These are phyloP conservation scores for Drosophila mimetica DNA, from an alignment of 2,888 invertebrate genomes.

Conservation along the genomic window DNA sequence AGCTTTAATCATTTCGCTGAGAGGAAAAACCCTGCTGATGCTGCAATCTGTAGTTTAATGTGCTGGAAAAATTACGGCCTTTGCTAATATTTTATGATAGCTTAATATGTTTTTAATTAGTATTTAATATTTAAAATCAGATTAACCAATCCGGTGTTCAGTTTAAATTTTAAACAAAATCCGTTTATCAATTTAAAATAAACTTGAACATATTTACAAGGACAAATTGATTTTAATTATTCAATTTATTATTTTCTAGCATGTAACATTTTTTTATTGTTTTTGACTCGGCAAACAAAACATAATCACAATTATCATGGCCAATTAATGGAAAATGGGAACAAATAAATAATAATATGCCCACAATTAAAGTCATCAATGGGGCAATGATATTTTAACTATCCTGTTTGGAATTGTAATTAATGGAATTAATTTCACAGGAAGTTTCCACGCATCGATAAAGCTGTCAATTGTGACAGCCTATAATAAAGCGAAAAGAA, in stretches of 20 bases:
- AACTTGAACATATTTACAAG: no score
- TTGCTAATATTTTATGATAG: background rate
- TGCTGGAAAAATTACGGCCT: conserved; percentile 3
- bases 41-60: conserved; percentile 16
- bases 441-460: conserved; percentile 13
- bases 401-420: background rate
- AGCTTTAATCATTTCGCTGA: conserved; percentile 32
- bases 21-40: conserved; percentile 1
- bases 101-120: background rate
- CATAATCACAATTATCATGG: no score
- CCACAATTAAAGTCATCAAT: background rate
- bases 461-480: conserved; percentile 28
- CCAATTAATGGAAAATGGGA: background rate
- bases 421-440: conserved; percentile 4
- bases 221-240: no score
- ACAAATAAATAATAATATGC: background rate
- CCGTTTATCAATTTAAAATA: no score
- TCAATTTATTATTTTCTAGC: no score
- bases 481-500: conserved; percentile 12
- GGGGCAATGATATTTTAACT: background rate
- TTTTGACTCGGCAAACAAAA: no score
- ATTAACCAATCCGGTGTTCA: background rate
- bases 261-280: no score
- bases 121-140: background rate
- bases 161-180: no score